Evolutionary conservation across 2,888 invertebrate genomes (phyloP).

Genomic region (Alentia gelatinosa): DNA sequence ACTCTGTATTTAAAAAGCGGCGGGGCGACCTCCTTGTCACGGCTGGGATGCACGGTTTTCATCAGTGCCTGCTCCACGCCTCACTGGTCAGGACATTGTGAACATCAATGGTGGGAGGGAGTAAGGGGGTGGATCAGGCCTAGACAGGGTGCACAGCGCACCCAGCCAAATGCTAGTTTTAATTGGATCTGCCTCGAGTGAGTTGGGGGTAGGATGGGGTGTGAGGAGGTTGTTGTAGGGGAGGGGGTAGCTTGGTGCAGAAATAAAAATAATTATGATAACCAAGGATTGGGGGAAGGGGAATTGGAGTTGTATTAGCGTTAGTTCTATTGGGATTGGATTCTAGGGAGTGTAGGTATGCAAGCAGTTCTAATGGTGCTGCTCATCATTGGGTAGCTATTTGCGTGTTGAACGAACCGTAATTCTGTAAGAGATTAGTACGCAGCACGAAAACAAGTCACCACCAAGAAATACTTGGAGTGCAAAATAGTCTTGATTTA

Average conservation of each 20-base stretch:
- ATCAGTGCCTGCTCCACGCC: background rate
- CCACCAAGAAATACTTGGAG: no score
- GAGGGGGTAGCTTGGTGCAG: background rate
- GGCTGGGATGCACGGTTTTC: conserved; percentile 14
- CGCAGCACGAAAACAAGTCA: no score
- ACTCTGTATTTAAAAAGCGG: conserved; percentile 24
- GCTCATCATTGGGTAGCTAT: no score
- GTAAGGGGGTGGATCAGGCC: background rate
- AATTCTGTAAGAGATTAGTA: no score
- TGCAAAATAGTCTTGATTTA: no score
- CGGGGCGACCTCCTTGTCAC: background rate
- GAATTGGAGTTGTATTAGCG: no score
- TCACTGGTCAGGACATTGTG: background rate
- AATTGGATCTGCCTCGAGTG: background rate
- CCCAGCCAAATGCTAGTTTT: conserved; percentile 37
- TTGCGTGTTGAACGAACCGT: no score
- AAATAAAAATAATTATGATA: conserved; percentile 1
- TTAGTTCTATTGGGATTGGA: no score
- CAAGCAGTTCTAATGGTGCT: no score
- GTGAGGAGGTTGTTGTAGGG: background rate
- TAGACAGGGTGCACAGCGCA: background rate
- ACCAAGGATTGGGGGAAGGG: background rate
- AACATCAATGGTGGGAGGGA: background rate
- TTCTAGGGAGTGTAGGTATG: no score
- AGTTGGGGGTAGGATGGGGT: background rate